Base-by-base conservation (phyloP, 2,888 invertebrate genomes). In the Elmis aenea region DNA sequence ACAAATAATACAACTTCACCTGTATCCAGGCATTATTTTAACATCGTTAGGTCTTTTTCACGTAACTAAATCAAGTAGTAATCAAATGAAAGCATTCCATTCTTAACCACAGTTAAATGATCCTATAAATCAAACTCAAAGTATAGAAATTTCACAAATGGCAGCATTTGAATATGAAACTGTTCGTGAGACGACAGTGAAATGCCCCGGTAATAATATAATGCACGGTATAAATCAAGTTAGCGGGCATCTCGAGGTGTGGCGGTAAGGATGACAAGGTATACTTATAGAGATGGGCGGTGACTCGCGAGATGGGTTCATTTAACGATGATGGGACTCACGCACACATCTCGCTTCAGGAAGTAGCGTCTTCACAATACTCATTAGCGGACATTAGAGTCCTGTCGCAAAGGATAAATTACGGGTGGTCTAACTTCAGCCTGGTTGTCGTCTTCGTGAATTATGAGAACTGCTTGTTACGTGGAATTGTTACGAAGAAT, bases 221-320 rank as follows among this genome's bases (percentile, higher is more conserved):
- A 56, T 53, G 51, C 52, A 50, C 46, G 43, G 48, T 53, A 54
- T 56, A 56, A 56, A 56, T 56, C 56, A 56, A 52, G 42, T 45
- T 43, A 43, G 44, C 22, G 24, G 27, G 25, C 21, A 28, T 29
- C 29, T 18, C 18, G 18, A 18, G 18, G 18, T 18, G 18, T 18
- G 18, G 18, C 18, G 8, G 5, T 5, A 18, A 5, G 8, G 8
- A 8, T 18, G 18, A 18, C 18, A 18, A 5, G 5, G 18, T 18
- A 18, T 5, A 6, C 8, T 6, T 18, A 8, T 18, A 18, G 18
- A 18, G 18, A 8, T 18, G 5, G 18, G 18, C 8, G 18, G 5
- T 6, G 5, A 18, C 8, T 18, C n/a, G n/a, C n/a, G n/a, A n/a
- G n/a, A n/a, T n/a, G n/a, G n/a, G n/a, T n/a, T n/a, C n/a, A n/a